Conservation (phyloP, 2,888 invertebrate species). For the Pammene aurita region DNA sequence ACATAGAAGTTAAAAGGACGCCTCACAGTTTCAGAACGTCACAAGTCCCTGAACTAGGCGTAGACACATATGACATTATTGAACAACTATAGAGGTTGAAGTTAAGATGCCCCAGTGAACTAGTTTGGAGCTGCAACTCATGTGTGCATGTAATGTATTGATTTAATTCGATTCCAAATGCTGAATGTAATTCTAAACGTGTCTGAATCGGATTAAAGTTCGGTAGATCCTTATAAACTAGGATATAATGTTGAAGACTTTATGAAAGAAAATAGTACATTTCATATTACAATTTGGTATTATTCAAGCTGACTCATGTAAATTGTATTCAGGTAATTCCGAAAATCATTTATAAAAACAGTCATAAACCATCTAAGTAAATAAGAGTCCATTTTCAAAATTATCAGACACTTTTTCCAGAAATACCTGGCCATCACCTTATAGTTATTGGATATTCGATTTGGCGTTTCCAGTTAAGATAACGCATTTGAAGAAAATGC, state of each 20-base stretch:
- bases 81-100: neutral
- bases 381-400: too few species aligned
- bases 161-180: slow-evolving; percentile 32
- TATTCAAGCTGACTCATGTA: neutral
- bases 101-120: slow-evolving; percentile 30
- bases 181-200: slow-evolving; percentile 4
- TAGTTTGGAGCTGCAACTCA: slow-evolving; percentile 15
- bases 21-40: neutral
- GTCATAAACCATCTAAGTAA: too few species aligned
- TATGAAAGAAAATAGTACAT: neutral
- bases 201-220: neutral
- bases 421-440: too few species aligned
- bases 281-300: neutral
- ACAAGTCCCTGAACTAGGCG: neutral
- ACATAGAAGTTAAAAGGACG: neutral
- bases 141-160: slow-evolving; percentile 28
- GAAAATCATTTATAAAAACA: too few species aligned
- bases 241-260: too few species aligned
- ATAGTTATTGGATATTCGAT: too few species aligned
- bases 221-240: too few species aligned
- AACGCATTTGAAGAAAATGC: too few species aligned
- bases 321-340: too few species aligned
- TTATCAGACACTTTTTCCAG: too few species aligned
- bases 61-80: slow-evolving; percentile 5
- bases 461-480: too few species aligned